Conservation (phyloP, 2,888 invertebrate genomes). For the Autographa pulchrina region DNA sequence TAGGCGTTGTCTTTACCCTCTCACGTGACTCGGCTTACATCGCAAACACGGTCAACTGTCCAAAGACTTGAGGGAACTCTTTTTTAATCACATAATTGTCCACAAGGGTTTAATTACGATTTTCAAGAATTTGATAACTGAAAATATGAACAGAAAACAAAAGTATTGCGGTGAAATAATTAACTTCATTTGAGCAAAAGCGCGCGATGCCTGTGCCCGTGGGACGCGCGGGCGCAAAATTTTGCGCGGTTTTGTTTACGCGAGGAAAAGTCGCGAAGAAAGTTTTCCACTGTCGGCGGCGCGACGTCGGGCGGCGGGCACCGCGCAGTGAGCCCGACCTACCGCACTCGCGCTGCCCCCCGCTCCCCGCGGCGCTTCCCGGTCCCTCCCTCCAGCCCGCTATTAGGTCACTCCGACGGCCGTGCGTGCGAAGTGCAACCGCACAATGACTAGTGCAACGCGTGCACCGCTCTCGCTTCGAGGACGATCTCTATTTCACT, state of each 20-base stretch:
- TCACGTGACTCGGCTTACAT: conserved; percentile 79
- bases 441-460: conserved; percentile 88
- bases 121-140: conserved; percentile 40
- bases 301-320: conserved; percentile 81
- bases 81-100: conserved; percentile 71
- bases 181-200: conserved; percentile 57
- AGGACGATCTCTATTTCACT: conserved; percentile 90
- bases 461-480: conserved; percentile 89
- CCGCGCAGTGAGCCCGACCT: conserved; percentile 89
- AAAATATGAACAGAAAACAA: conserved; percentile 43
- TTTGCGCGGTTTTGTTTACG: conserved; percentile 83
- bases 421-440: conserved; percentile 88
- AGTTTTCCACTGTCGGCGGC: conserved; percentile 85
- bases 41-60: conserved; percentile 73
- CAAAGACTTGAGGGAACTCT: conserved; percentile 61
- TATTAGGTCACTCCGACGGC: conserved; percentile 88
- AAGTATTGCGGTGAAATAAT: conserved; percentile 40
- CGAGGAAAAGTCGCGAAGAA: conserved; percentile 88
- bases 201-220: conserved; percentile 47
- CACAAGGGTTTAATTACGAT: conserved; percentile 53
- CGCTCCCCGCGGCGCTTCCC: conserved; percentile 85
- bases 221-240: conserved; percentile 73
- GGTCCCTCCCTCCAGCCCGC: conserved; percentile 88
- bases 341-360: conserved; percentile 83
- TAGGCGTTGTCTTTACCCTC: conserved; percentile 82